A percentile compares a stretch with the other conserved stretches of the same genome.
Conservation (phyloP, 2,888 invertebrate species). For the Notocelia uddmanniana region DNA sequence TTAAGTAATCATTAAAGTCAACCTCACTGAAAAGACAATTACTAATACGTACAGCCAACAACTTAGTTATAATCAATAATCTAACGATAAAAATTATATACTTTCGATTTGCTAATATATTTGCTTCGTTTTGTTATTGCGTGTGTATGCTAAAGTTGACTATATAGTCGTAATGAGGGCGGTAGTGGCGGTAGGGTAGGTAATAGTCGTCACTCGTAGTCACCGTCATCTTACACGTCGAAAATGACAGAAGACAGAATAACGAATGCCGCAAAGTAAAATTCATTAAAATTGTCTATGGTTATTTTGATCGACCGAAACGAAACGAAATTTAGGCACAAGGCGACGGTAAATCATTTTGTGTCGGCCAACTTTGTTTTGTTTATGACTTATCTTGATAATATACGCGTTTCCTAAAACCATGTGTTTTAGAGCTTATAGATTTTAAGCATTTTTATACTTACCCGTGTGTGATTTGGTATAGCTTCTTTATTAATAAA, state of each 20-base stretch:
- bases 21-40: neutral
- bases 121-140: too few species aligned
- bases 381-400: slow-evolving; percentile 27
- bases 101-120: neutral
- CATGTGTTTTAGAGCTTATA: slow-evolving; percentile 16
- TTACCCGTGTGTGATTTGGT: neutral
- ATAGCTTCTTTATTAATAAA: neutral
- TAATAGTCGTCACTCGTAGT: neutral
- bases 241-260: too few species aligned
- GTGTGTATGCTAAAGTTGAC: neutral
- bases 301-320: slow-evolving; percentile 28
- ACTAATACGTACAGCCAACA: too few species aligned
- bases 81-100: neutral
- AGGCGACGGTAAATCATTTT: slow-evolving; percentile 4
- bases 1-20: neutral
- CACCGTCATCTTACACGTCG: neutral
- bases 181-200: too few species aligned
- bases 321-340: neutral
- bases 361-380: slow-evolving; percentile 37
- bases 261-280: slow-evolving; percentile 22
- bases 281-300: slow-evolving; percentile 40
- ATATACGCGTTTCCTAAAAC: neutral
- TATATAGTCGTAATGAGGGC: neutral
- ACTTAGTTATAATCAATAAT: neutral
- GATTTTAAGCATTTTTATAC: neutral